Percentiles rank a stretch among this genome's conserved stretches.
Conservation (phyloP, 2,888 invertebrate species). For the Balanococcus diminutus region DNA sequence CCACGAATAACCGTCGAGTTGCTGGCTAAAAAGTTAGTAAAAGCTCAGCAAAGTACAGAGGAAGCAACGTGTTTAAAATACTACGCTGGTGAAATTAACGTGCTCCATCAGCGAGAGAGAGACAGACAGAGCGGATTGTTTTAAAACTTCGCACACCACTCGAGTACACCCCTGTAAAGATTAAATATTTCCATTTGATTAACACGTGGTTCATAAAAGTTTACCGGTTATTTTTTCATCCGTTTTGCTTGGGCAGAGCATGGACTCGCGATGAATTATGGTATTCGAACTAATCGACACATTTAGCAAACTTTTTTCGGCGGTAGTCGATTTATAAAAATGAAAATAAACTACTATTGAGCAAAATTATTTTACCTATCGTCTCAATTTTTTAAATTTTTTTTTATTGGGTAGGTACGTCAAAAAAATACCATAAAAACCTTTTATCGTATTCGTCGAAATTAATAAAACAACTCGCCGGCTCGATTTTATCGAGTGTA, state of each 20-base stretch:
- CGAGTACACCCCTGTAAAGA: neutral
- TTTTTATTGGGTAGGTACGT: neutral
- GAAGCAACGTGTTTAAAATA: neutral
- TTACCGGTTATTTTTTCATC: neutral
- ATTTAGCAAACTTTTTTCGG: neutral
- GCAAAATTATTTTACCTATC: neutral
- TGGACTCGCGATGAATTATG: neutral
- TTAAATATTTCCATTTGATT: conserved; percentile 29
- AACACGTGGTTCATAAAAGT: conserved; percentile 10
- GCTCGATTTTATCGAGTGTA: conserved; percentile 9
- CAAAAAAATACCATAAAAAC: conserved; percentile 22
- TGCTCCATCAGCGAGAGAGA: neutral
- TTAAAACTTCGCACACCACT: neutral
- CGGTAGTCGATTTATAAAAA: neutral
- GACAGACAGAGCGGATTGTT: neutral
- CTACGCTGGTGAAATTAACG: neutral
- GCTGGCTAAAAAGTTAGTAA: neutral
- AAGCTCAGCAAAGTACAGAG: neutral
- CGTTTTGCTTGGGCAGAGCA: neutral
- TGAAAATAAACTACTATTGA: neutral
- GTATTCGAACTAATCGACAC: neutral
- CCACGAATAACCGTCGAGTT: neutral
- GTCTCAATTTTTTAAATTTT: no score
- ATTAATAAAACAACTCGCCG: conserved; percentile 4
- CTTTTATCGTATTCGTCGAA: conserved; percentile 19